Evolutionary conservation across 2,888 invertebrate species (phyloP), one percentile per base, ranked within the genome.

Genomic region (Eupithecia exiguata): DNA sequence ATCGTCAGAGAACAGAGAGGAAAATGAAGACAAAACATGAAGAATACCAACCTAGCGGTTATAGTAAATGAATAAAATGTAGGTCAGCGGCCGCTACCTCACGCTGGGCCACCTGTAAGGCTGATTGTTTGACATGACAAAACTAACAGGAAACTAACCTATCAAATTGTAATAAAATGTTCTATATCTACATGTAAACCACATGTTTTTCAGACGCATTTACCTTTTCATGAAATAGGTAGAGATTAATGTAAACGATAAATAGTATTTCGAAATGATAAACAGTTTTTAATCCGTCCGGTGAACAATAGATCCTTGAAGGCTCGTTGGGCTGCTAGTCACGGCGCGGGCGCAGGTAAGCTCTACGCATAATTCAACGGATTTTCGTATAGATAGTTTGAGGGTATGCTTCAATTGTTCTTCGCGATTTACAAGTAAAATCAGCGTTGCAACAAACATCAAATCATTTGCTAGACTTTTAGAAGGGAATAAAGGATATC

Each of bases 301-400:
- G 76, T 77, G 62, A 75, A 78, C 76, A 77, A 80, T 71, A 76
- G 79, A 82, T 85, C 86, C 84, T 84, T 82, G 85, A 82, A 73
- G 21, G 38, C 71, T 77, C 72, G 63, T 80, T 87, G 83, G 69
- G 81, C 14, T 84, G 80, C 86, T 58, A 67, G 83, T 86, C 88
- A 88, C 87, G 88, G 72, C 73, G 80, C 83, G 82, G 78, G 69
- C 78, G 84, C 77, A 67, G 72, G 43, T 69, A 61, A 53, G 49
- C 35, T 78, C 78, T 76, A 72, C 72, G 78, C 77, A 78, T 82
- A 80, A 75, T 74, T 79, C 71, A 80, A 71, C 75, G 74, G 74
- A 74, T 78, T 79, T 79, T 78, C 74, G 79, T 78, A 79, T 76
- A 77, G 68, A 76, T 76, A 74, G 69, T 63, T 70, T 58, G 68